phyloP scores from a whole-genome alignment of 2,113 vertebrate genomes.

The Leuciscus idus region DNA sequence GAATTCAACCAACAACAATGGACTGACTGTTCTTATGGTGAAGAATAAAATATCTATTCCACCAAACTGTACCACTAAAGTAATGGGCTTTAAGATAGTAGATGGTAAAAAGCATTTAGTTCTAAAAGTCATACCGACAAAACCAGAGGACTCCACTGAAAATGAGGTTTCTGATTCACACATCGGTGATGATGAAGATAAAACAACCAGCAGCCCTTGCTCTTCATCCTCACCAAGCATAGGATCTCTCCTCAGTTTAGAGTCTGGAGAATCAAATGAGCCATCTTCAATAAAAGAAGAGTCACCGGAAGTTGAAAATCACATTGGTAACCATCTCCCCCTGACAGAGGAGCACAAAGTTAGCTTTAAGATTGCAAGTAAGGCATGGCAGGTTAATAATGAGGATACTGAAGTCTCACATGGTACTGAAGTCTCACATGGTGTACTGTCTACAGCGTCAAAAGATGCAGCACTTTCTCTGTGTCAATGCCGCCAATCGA shows the following conservation, averaged over 20 bases:
- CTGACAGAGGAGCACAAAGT: slow-evolving; percentile 35
- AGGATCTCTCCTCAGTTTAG: slow-evolving; percentile 47
- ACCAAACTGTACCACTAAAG: slow-evolving; percentile 93
- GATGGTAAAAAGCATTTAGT: slow-evolving; percentile 96
- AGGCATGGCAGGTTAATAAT: slow-evolving; percentile 3
- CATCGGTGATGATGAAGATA: slow-evolving; percentile 58
- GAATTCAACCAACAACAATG: slow-evolving; percentile 79
- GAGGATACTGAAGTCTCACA: slow-evolving; percentile 4
- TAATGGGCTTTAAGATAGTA: slow-evolving; percentile 95
- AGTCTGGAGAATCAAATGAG: slow-evolving; percentile 47
- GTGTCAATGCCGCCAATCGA: neutral
- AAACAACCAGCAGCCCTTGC: slow-evolving; percentile 50
- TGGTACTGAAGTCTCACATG: neutral
- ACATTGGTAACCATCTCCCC: slow-evolving; percentile 26
- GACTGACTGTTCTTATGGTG: slow-evolving; percentile 88
- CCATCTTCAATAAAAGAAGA: slow-evolving; percentile 68
- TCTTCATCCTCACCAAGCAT: slow-evolving; percentile 60
- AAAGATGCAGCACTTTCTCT: slow-evolving; percentile 36
- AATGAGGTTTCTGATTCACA: slow-evolving; percentile 59
- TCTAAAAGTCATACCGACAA: slow-evolving; percentile 91
- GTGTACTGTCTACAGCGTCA: slow-evolving; percentile 3
- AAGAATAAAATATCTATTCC: slow-evolving; percentile 95
- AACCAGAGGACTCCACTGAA: slow-evolving; percentile 71
- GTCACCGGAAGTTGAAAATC: slow-evolving; percentile 70
- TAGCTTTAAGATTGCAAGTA: slow-evolving; percentile 25